These are phyloP conservation scores for Spodoptera frugiperda DNA, from an alignment of 1,140 invertebrate genomes.

Conservation along the genomic window DNA sequence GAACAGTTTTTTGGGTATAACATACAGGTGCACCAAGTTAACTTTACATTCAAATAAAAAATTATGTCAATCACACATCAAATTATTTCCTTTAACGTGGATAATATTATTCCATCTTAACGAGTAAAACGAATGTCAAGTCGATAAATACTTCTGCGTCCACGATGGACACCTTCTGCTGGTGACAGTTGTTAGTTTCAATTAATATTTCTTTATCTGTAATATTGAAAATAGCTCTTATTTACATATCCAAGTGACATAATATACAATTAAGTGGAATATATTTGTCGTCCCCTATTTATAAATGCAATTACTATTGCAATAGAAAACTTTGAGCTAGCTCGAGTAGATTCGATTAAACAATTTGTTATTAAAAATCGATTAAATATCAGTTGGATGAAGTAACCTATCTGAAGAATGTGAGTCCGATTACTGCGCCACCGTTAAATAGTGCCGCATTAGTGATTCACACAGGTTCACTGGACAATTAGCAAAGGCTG, in stretches of 20 bases:
- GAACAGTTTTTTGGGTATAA: constrained; percentile 35
- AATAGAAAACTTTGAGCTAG: not conserved
- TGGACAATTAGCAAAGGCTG: constrained; percentile 85
- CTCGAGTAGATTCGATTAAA: not conserved
- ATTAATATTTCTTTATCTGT: constrained; percentile 43
- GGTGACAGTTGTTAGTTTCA: constrained; percentile 47
- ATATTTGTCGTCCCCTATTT: not conserved
- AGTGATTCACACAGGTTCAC: constrained; percentile 81
- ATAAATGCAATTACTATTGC: constrained; percentile 17
- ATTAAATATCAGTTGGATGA: constrained; percentile 20
- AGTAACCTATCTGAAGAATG: constrained; percentile 63
- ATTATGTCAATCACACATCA: constrained; percentile 56
- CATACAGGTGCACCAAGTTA: constrained; percentile 44
- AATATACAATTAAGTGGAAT: constrained; percentile 29
- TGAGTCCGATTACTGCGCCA: constrained; percentile 58
- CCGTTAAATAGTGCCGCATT: constrained; percentile 75
- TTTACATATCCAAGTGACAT: constrained; percentile 39
- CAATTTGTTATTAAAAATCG: constrained; percentile 16
- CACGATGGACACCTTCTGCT: constrained; percentile 43
- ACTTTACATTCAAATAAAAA: constrained; percentile 50
- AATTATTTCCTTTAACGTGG: constrained; percentile 52
- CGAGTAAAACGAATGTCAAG: constrained; percentile 47
- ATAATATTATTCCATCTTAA: constrained; percentile 54
- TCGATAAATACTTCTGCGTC: constrained; percentile 46
- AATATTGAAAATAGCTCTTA: constrained; percentile 42